Evolutionary conservation across 2,888 invertebrate genomes (phyloP).

Genomic region (Matsumyia berberina): DNA sequence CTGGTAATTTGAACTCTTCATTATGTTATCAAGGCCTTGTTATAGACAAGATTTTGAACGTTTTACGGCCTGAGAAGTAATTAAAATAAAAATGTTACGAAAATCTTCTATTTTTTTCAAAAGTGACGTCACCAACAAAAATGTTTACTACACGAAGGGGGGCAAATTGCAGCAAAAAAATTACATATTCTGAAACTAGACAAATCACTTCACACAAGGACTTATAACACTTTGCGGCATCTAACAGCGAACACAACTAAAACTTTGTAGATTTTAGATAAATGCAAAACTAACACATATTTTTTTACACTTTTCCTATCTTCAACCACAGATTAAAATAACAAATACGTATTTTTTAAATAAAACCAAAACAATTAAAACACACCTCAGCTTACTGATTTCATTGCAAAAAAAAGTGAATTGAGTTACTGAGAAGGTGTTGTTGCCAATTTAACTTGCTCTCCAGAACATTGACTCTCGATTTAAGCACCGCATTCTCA

Average conservation of each 20-base stretch:
- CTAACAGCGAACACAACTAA: conserved; percentile 24
- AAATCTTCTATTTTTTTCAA: no score
- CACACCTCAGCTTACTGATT: neutral
- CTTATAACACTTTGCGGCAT: conserved; percentile 25
- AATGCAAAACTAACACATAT: conserved; percentile 11
- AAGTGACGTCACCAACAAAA: no score
- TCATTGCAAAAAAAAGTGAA: no score
- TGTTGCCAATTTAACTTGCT: no score
- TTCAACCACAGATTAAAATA: conserved; percentile 4
- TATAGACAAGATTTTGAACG: conserved; percentile 19
- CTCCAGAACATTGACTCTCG: no score
- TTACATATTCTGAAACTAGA: conserved; percentile 16
- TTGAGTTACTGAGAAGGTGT: no score
- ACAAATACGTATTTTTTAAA: no score
- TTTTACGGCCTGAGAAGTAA: no score
- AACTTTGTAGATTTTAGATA: conserved; percentile 7
- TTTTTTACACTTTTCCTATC: neutral
- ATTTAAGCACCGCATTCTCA: no score
- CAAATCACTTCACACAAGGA: conserved; percentile 18
- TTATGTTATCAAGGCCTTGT: conserved; percentile 30
- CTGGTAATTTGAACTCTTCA: conserved; percentile 17
- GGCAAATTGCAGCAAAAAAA: conserved; percentile 12
- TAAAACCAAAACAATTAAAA: no score
- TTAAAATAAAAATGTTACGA: no score
- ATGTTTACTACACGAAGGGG: no score